These are phyloP conservation scores for Macaria liturata DNA, from an alignment of 2,888 invertebrate genomes.

Conservation along the genomic window DNA sequence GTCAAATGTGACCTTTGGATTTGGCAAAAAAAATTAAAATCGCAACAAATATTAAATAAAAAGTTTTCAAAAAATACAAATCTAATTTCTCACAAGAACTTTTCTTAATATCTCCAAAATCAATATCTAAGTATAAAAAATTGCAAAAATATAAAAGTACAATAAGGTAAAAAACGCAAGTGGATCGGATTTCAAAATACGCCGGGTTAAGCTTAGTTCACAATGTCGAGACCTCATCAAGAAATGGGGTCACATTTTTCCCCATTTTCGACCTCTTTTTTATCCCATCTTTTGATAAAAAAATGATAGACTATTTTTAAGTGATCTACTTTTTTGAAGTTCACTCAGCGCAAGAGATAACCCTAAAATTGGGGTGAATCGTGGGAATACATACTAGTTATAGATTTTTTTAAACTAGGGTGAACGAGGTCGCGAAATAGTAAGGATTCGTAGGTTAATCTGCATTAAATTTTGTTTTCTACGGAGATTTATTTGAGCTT, in stretches of 20 bases:
- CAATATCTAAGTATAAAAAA: conserved; percentile 10
- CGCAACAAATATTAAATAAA: too few species aligned
- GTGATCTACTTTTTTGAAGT: conserved; percentile 68
- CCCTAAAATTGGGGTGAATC: conserved; percentile 77
- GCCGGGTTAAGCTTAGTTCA: conserved; percentile 73
- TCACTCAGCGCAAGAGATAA: conserved; percentile 64
- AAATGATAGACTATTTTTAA: conserved; percentile 68
- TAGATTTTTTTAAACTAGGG: conserved; percentile 45
- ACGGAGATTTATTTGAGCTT: conserved; percentile 35
- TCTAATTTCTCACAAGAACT: conserved; percentile 34
- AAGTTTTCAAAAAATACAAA: too few species aligned
- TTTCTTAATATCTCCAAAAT: conserved; percentile 37
- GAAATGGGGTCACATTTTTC: conserved; percentile 70
- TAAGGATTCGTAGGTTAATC: conserved; percentile 62
- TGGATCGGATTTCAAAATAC: conserved; percentile 76
- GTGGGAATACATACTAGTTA: conserved; percentile 61
- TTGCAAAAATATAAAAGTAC: too few species aligned
- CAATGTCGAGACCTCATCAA: conserved; percentile 78
- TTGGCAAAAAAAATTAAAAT: too few species aligned
- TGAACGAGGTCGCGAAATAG: conserved; percentile 50
- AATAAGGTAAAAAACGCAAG: conserved; percentile 41
- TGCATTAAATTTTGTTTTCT: conserved; percentile 51
- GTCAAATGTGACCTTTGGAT: too few species aligned
- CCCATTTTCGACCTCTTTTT: conserved; percentile 47
- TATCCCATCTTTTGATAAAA: conserved; percentile 34